phyloP scores from a whole-genome alignment of 2,888 invertebrate species.

The Rotaria magnacalcarata region DNA sequence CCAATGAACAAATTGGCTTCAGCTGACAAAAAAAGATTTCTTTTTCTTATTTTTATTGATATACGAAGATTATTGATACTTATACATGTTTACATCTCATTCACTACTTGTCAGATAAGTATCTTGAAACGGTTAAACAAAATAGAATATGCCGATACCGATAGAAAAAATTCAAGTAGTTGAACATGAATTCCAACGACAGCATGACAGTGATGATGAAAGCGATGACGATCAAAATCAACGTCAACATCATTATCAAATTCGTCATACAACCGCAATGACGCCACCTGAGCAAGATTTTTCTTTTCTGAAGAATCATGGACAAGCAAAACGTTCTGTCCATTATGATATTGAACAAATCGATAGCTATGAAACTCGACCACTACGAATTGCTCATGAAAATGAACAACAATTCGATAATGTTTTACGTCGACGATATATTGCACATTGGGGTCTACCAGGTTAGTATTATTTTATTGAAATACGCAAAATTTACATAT shows the following conservation, averaged over 20 bases:
- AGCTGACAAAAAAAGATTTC: neutral
- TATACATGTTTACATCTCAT: no score
- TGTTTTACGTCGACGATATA: constrained; percentile 21
- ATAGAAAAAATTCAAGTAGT: neutral
- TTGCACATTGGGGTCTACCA: constrained; percentile 26
- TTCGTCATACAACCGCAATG: neutral
- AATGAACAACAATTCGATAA: neutral
- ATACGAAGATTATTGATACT: neutral
- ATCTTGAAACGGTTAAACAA: neutral
- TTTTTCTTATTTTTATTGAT: neutral
- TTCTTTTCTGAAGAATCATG: neutral
- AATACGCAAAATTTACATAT: neutral
- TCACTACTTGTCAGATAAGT: neutral
- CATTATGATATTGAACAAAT: constrained; percentile 15
- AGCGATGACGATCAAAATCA: no score
- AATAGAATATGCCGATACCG: constrained; percentile 4
- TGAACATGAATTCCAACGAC: neutral
- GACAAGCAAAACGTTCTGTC: neutral
- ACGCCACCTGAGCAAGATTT: neutral
- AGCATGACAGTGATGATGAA: neutral
- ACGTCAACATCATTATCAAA: neutral
- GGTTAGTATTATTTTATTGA: neutral
- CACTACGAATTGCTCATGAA: neutral
- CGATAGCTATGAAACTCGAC: neutral
- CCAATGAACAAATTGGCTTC: neutral